These are phyloP conservation scores for Oncopodura yosiiana DNA, from an alignment of 1,140 invertebrate species.

Conservation along the genomic window DNA sequence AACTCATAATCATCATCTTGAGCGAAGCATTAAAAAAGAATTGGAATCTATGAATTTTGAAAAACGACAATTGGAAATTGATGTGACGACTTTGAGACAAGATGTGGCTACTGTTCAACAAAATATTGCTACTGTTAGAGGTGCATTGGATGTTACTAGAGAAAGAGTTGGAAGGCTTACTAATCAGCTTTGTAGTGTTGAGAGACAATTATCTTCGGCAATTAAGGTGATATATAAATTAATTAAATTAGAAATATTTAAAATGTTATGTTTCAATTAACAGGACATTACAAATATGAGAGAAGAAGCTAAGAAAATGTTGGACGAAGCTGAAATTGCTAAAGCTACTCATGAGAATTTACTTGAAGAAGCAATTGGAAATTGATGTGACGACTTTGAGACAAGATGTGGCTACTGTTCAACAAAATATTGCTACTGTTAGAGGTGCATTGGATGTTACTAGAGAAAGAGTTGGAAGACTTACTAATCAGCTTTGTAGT, in stretches of 20 bases:
- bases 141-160: constrained; percentile 19
- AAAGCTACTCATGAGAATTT: neutral
- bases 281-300: constrained; percentile 23
- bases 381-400: constrained; percentile 12
- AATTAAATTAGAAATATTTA: too few species aligned
- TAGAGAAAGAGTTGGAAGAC: constrained; percentile 28
- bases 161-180: constrained; percentile 31
- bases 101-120: constrained; percentile 34
- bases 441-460: constrained; percentile 22
- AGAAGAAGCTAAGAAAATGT: constrained; percentile 22
- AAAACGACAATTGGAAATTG: constrained; percentile 28
- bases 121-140: constrained; percentile 32
- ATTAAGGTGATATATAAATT: constrained; percentile 35
- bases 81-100: constrained; percentile 22
- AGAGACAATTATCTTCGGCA: constrained; percentile 29
- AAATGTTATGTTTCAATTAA: neutral
- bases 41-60: constrained; percentile 22
- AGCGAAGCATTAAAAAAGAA: constrained; percentile 20
- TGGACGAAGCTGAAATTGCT: constrained; percentile 5
- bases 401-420: constrained; percentile 33
- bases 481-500: constrained; percentile 27
- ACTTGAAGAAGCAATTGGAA: neutral
- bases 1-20: too few species aligned
- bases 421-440: constrained; percentile 33
- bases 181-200: constrained; percentile 29